Base-by-base conservation (phyloP, 2,888 invertebrate genomes). In the Nyleta sp. region DNA sequence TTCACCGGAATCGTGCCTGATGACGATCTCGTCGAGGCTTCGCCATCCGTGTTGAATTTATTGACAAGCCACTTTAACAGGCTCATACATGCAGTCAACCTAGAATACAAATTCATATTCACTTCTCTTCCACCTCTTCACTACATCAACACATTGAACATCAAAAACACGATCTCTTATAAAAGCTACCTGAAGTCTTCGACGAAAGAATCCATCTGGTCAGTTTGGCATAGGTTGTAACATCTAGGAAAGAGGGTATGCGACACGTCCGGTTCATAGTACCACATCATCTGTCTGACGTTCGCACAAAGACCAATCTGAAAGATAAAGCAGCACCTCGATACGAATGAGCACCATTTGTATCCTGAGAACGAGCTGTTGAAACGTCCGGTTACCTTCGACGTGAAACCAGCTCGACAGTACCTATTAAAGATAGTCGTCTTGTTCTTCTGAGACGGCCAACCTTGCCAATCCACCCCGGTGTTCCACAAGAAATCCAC, bases 401-500 rank as follows among this genome's bases (percentile, higher is more conserved):
- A 97, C 0, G 98, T 98, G 88, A 98, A 98, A 59, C 95, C 93
- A 0, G 97, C 96, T 84, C 96, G 94, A 82, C 95, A 95, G 90
- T 96, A 98, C 85, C 98, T 95, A 90, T 95, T 95, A 85, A 95
- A 94, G 64, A 95, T 92, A 88, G 95, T 95, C 44, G 94, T 93
- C 72, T 93, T 93, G 83, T 92, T 92, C 13, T 94, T 91, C 59
- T 92, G 89, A 0, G 88, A 81, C 0, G 90, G 93, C 93, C 95
- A 95, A 84, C 96, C 96, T 80, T 94, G 94, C 91, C 95, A 95
- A 82, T 97, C 97, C 73, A 96, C 94, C 81, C 96, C 95, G 67
- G 96, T 95, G 50, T 97, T 97, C 97, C 98, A 98, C 33, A 98
- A 93, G 84, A 98, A 96, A 86, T 97, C 96, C 1, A 97, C 95